Evolutionary conservation across 2,797 vertebrate genomes (phyloP), one percentile per base, ranked within the genome.

Genomic region (Dendrocincla fuliginosa): DNA sequence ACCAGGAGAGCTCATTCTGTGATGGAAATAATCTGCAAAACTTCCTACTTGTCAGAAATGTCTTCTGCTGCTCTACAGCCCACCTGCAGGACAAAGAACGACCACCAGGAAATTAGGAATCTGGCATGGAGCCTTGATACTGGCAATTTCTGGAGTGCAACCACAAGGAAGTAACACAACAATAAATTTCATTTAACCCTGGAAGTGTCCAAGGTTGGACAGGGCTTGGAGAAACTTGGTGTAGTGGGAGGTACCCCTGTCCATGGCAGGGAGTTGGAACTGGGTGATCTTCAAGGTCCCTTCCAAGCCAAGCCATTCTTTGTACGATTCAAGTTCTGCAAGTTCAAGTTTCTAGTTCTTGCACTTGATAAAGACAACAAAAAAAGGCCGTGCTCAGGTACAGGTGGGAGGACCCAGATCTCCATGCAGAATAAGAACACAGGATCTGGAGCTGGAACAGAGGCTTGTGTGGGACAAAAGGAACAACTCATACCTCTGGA

Each of bases 401-500:
- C 5, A 50, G 32, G 17, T 3, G 5, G 24, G 6, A 64, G 20
- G 20, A 37, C 27, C 37, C 56, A 65, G 18, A 15, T 35, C 22
- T 44, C 37, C 18, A 1, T 5, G 8, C 4, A 47, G 42, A 65
- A 28, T 0, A 2, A 35, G 32, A 73, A 17, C 37, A 24, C 2
- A 6, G 22, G 25, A 11, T 71, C 32, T 46, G 39, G 50, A 41
- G 33, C 10, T 46, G 32, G 12, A 33, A 15, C 9, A 76, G 9
- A 27, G 5, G 39, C 7, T 4, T 25, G 5, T 9, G 33, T 28
- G 22, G 47, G 18, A 39, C 52, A 18, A 16, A 46, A 57, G 8
- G 20, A 52, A 1, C 8, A 65, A 35, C 16, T 56, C 42, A 25
- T 11, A 56, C 33, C n/a, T 52, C 63, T 37, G 42, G 25, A 44